Base-by-base conservation (phyloP, 2,888 invertebrate genomes). In the Pheosia gnoma region DNA sequence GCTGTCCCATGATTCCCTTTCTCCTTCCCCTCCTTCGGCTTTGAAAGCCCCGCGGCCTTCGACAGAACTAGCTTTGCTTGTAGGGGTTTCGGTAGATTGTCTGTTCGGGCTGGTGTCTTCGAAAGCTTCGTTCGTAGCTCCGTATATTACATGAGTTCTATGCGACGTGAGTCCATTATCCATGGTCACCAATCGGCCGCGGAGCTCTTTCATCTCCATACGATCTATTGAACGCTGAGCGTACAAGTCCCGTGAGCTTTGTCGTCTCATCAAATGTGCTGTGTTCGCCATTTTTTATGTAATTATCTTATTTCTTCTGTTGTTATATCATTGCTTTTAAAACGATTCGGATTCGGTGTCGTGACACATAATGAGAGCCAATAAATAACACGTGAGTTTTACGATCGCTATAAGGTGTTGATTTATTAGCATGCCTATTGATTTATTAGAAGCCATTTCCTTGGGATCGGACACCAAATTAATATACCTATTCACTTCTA, bases 1-100 rank as follows among this genome's bases (percentile, higher is more conserved):
- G 87, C 97, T 98, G 87, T 98, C 98, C 98, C 98, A 98, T 57
- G 97, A 97, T 87, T 98, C 98, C 54, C 98, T 93, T 75, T 97
- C 97, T 51, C 95, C 95, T 72, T 96, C 97, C 8, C 94, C 95
- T 36, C 95, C 96, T 83, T 96, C 96, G 3, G 96, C 96, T 67
- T 95, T 95, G 68, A 96, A 95, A 36, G 90, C 94, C 2, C 93
- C 95, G 75, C 95, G 95, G 3, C 95, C 96, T 77, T 95, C 95
- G 4, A 91, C 94, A n/a, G 95, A 95, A 59, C 95, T 95, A 41
- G 95, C 94, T 82, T 96, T 96, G 78, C 95, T 95, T 62, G 94
- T 94, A 0, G 91, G 90, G 0, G 91, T 91, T 63, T 90, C 90
- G 0, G 88, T 85, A 0, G 90, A 89, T 0, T 87, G 86, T 61